Percentiles rank a stretch among this genome's conserved stretches.
phyloP scores from a whole-genome alignment of 2,888 invertebrate genomes.

The Frankliniella fusca region DNA sequence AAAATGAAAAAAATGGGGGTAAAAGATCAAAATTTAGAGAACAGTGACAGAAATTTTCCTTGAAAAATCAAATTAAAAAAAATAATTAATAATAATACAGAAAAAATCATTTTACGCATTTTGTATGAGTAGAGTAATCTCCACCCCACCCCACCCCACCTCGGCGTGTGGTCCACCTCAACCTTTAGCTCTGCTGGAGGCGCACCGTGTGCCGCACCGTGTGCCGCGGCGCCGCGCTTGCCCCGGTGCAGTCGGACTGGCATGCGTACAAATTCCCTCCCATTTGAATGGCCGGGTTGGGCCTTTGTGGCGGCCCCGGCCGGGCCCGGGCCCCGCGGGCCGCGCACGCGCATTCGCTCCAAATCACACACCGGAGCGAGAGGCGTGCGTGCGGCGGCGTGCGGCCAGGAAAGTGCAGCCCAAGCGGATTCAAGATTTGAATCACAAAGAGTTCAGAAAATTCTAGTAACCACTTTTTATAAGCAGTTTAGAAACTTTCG shows the following conservation, averaged over 20 bases:
- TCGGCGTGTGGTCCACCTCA: neutral
- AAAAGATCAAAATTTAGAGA: too few species aligned
- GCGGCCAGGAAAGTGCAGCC: neutral
- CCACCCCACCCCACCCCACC: too few species aligned
- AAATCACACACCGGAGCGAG: neutral
- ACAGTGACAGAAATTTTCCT: too few species aligned
- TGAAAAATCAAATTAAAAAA: too few species aligned
- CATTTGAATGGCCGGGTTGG: neutral
- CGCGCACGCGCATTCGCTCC: neutral
- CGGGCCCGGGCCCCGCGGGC: neutral
- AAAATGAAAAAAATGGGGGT: too few species aligned
- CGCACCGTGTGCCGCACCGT: neutral
- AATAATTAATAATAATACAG: too few species aligned
- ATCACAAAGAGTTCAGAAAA: neutral
- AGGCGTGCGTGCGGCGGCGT: neutral
- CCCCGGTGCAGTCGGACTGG: neutral
- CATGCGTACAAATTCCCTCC: constrained; percentile 3
- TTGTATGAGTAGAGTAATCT: too few species aligned
- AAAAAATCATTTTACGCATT: too few species aligned
- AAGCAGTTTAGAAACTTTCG: too few species aligned
- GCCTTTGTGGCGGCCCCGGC: neutral
- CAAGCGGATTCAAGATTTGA: neutral
- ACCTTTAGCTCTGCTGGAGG: neutral
- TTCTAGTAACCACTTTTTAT: too few species aligned
- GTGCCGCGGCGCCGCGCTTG: neutral